Conservation (phyloP, 2,888 invertebrate genomes). For the Acrobeloides nanus region DNA sequence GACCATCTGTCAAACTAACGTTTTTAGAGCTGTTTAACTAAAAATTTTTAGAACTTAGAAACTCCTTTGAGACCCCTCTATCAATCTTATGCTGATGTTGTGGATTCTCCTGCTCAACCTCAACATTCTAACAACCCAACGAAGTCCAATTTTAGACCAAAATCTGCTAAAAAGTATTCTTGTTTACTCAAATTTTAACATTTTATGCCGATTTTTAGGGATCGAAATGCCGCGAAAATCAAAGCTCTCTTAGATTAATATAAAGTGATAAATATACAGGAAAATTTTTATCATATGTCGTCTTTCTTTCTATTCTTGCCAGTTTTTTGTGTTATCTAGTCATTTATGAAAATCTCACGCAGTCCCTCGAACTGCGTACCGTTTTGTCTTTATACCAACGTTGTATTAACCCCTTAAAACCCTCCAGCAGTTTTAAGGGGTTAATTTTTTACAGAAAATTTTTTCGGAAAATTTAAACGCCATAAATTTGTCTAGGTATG, state of each 20-base stretch:
- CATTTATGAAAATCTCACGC: too few relatives aligned
- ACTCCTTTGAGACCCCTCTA: constrained; percentile 27
- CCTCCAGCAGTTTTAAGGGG: too few relatives aligned
- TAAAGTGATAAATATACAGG: too few relatives aligned
- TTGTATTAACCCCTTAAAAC: too few relatives aligned
- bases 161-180: constrained; percentile 27
- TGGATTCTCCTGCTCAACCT: constrained; percentile 13
- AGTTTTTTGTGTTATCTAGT: too few relatives aligned
- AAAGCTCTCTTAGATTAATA: constrained; percentile 56
- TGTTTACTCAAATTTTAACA: not conserved
- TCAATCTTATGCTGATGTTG: constrained; percentile 21
- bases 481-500: too few relatives aligned
- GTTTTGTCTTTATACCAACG: too few relatives aligned
- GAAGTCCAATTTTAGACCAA: constrained; percentile 10
- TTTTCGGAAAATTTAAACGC: too few relatives aligned
- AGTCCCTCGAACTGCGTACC: too few relatives aligned
- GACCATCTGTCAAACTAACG: not conserved
- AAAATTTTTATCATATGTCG: too few relatives aligned
- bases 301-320: too few relatives aligned
- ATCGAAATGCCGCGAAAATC: constrained; percentile 37
- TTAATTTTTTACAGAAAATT: too few relatives aligned
- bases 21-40: not conserved
- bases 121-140: constrained; percentile 3
- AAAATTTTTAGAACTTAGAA: constrained; percentile 15
- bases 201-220: constrained; percentile 25